phyloP scores from a whole-genome alignment of 2,113 vertebrate genomes.

The Sporophila hypoxantha region DNA sequence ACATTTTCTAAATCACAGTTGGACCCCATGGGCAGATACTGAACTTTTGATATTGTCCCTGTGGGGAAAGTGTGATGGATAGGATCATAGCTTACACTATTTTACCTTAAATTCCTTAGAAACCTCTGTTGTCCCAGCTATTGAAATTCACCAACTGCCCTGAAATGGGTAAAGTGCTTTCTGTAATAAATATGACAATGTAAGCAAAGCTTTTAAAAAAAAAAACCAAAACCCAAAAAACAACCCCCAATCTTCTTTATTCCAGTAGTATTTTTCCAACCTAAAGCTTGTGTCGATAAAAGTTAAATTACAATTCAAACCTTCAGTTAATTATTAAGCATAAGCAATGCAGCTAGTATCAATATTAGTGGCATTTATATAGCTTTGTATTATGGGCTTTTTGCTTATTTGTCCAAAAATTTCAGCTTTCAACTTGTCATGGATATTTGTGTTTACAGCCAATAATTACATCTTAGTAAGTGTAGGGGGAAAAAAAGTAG shows the following conservation, averaged over 20 bases:
- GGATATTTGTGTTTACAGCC: background rate
- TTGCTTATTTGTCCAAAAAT: background rate
- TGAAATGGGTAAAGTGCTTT: background rate
- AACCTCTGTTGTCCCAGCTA: background rate
- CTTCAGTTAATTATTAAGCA: background rate
- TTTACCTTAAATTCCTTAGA: background rate
- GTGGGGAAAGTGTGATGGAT: background rate
- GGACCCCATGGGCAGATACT: background rate
- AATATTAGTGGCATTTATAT: background rate
- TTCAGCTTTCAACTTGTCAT: background rate
- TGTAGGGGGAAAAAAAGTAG: background rate
- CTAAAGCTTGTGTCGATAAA: background rate
- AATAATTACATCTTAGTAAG: background rate
- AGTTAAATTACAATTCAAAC: background rate
- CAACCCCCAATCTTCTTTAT: background rate
- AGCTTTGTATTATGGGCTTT: background rate
- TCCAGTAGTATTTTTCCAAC: background rate
- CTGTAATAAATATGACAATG: background rate
- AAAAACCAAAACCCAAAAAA: fast-evolving
- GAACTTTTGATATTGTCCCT: background rate
- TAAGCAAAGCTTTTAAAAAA: background rate
- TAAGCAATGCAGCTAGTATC: background rate
- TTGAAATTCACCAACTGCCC: background rate
- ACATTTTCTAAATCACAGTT: background rate
- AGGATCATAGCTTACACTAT: background rate